phyloP scores from a whole-genome alignment of 2,888 invertebrate genomes.

The Balanococcus diminutus region DNA sequence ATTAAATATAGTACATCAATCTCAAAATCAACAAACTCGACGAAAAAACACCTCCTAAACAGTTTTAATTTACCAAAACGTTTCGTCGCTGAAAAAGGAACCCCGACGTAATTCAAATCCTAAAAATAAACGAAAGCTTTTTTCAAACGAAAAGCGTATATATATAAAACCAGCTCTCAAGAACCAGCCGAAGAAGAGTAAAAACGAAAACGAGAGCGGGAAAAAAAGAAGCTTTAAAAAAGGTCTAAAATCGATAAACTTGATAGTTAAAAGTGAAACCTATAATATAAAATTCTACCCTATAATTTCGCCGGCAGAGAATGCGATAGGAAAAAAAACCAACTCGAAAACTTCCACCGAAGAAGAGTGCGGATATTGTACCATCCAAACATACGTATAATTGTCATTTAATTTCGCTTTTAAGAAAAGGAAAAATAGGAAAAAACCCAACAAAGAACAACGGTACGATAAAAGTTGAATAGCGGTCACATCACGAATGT shows the following conservation, averaged over 20 bases:
- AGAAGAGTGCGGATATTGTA: neutral
- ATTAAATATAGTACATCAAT: conserved; percentile 28
- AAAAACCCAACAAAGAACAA: neutral
- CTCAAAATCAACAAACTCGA: conserved; percentile 27
- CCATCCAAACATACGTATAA: conserved; percentile 21
- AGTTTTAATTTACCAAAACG: conserved; percentile 32
- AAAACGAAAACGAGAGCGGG: neutral
- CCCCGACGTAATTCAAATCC: conserved; percentile 39
- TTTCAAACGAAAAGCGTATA: neutral
- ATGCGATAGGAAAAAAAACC: neutral
- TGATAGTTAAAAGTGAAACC: conserved; percentile 43
- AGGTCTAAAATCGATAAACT: conserved; percentile 37
- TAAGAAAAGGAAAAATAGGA: neutral
- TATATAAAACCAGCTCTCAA: neutral
- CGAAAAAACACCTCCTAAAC: conserved; percentile 34
- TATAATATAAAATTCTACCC: conserved; percentile 29
- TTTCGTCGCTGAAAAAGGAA: conserved; percentile 34
- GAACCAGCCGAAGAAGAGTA: neutral
- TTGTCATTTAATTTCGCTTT: conserved; percentile 23
- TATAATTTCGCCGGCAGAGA: neutral
- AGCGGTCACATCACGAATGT: neutral
- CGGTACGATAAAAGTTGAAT: neutral
- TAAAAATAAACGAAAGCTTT: conserved; percentile 44
- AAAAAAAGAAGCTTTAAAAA: conserved; percentile 15
- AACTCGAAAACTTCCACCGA: neutral